Conservation (phyloP, 2,888 invertebrate genomes). For the Hololepta plana region DNA sequence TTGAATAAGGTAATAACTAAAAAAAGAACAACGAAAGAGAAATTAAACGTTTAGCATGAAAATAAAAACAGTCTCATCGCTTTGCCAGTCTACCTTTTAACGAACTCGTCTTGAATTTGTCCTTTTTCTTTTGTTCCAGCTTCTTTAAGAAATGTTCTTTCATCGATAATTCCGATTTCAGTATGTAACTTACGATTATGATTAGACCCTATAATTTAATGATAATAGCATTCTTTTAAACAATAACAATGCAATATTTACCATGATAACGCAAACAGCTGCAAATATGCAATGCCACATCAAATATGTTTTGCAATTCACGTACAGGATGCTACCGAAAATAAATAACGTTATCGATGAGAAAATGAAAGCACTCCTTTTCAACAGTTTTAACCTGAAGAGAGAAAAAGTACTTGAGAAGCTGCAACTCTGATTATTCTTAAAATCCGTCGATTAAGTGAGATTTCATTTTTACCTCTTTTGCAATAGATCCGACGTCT, state of each 20-base stretch:
- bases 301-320: slow-evolving; percentile 36
- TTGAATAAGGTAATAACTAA: slow-evolving; percentile 1
- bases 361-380: slow-evolving; percentile 40
- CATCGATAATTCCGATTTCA: no score
- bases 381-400: slow-evolving; percentile 40
- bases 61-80: no score
- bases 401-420: slow-evolving; percentile 10
- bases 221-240: no score
- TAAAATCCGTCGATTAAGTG: slow-evolving; percentile 1
- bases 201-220: no score
- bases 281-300: slow-evolving; percentile 41
- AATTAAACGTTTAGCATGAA: no score
- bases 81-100: no score
- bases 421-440: slow-evolving; percentile 4
- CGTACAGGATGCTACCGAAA: slow-evolving; percentile 42
- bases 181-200: no score
- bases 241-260: no score
- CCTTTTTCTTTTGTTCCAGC: no score
- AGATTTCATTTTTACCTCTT: slow-evolving; percentile 28
- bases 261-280: slow-evolving; percentile 36
- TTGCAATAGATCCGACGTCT: slow-evolving; percentile 34
- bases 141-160: no score
- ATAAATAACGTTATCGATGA: slow-evolving; percentile 38
- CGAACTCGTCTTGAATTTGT: no score
- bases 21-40: no score